Evolutionary conservation across 2,797 vertebrate genomes (phyloP).

Genomic region (Miichthys miiuy): DNA sequence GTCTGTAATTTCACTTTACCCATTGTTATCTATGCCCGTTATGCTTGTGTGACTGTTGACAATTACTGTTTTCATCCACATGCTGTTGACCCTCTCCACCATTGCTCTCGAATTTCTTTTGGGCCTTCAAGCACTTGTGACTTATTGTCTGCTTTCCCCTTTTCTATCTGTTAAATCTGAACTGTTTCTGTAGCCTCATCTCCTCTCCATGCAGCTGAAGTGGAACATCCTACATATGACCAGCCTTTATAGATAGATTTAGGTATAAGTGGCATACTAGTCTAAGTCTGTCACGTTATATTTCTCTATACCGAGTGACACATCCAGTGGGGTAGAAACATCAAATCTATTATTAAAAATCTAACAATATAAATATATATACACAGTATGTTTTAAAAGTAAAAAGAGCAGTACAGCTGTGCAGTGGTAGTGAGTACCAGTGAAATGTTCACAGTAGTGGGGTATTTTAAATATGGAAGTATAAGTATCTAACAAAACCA

Average conservation of each 20-base stretch:
- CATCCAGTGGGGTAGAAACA: conserved; percentile 28
- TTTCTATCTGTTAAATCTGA: neutral
- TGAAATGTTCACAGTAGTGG: no score
- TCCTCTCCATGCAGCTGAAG: neutral
- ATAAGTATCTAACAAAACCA: no score
- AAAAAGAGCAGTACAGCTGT: no score
- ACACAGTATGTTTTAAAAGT: no score
- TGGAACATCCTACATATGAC: neutral
- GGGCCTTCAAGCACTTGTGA: conserved; percentile 2
- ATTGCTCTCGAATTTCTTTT: conserved; percentile 25
- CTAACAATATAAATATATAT: no score
- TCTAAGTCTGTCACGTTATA: conserved; percentile 28
- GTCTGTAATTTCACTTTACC: conserved; percentile 31
- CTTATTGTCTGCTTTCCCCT: neutral
- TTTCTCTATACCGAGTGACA: conserved; percentile 25
- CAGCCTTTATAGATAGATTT: neutral
- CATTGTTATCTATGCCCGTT: conserved; percentile 22
- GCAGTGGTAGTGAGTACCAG: no score
- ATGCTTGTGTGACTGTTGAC: conserved; percentile 34
- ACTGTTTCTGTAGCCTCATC: neutral
- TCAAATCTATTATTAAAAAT: no score
- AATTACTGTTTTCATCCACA: conserved; percentile 24
- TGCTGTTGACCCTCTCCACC: conserved; percentile 4
- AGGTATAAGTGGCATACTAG: neutral
- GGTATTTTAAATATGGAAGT: no score